Base-by-base conservation (phyloP, 1,140 invertebrate species). In the Drosophila tsacasi region DNA sequence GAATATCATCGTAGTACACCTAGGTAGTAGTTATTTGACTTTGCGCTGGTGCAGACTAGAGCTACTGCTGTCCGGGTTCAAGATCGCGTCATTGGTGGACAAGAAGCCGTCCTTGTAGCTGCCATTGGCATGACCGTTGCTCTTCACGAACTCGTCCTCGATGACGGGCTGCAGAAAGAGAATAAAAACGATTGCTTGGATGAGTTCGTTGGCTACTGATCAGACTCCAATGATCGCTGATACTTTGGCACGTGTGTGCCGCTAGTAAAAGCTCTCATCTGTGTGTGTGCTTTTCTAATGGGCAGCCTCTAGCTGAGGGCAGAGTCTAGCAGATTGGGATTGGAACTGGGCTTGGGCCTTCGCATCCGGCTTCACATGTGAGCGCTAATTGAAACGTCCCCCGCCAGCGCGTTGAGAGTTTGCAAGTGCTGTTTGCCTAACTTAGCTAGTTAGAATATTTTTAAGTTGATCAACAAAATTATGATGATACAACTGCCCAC, bases 41-140 rank as follows among this genome's bases (percentile, higher is more conserved):
- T 92, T 92, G 79, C 91, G 90, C 81, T 92, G 91, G 66, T 92
- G 91, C 79, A 92, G 90, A 92, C 91, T 92, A 92, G 91, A 92
- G 90, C 91, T 92, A 92, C 91, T 92, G 86, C 90, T 92, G 79
- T 92, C 91, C 74, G 85, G 81, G 66, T 92, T 92, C 40, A 92
- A 69, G 77, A 92, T 92, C 75, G 91, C 89, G 79, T 92, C 91
- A 49, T 92, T 91, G 57, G 46, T 81, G 37, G 89, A 91, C 37
- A 91, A 78, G 52, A 82, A 92, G 62, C 84, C 76, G 35, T 85
- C 59, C 69, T 79, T 64, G 47, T 62, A 79, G 60, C 32, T 27
- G 39, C 64, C 83, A 73, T 85, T 89, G 50, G 69, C 68, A 68
- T 81, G 81, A 35, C 84, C 85, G 35, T 74, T 75, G 37, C 76